These are phyloP conservation scores for Metalampra italica DNA, from an alignment of 2,888 invertebrate species.

Conservation along the genomic window DNA sequence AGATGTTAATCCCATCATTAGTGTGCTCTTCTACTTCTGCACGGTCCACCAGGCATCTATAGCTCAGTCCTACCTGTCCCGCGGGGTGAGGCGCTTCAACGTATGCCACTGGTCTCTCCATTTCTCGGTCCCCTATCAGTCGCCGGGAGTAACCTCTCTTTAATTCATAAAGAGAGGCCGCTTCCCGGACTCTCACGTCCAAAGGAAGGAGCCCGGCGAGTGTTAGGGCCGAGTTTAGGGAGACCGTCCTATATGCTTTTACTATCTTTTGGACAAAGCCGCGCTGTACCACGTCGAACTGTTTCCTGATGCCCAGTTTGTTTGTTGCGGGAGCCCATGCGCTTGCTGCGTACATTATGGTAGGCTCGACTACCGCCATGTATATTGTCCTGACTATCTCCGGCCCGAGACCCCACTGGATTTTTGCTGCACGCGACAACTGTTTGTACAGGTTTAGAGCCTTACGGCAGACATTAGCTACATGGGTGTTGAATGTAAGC, in stretches of 20 bases:
- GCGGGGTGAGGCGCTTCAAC: neutral
- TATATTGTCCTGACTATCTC: neutral
- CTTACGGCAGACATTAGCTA: conserved; percentile 1
- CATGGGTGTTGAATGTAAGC: conserved; percentile 7
- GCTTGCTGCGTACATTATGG: neutral
- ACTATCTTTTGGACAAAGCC: neutral
- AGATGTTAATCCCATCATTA: too few relatives aligned
- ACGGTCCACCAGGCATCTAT: neutral
- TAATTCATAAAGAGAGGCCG: neutral
- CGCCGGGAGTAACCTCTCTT: neutral
- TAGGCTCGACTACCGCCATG: neutral
- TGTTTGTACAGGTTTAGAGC: neutral
- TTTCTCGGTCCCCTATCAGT: neutral
- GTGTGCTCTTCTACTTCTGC: neutral
- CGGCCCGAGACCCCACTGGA: neutral
- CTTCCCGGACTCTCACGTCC: neutral
- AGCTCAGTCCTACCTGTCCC: neutral
- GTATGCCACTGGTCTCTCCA: neutral
- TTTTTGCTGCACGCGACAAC: neutral
- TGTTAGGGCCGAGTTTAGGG: neutral
- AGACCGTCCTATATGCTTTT: neutral
- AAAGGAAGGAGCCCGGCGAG: neutral
- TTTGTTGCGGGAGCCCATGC: neutral
- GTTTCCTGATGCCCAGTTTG: neutral
- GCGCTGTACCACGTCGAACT: neutral